Percentiles rank a stretch among this genome's conserved stretches.
Evolutionary conservation across 2,113 vertebrate genomes (phyloP).

Genomic region (Apistogramma diplotaenia): DNA sequence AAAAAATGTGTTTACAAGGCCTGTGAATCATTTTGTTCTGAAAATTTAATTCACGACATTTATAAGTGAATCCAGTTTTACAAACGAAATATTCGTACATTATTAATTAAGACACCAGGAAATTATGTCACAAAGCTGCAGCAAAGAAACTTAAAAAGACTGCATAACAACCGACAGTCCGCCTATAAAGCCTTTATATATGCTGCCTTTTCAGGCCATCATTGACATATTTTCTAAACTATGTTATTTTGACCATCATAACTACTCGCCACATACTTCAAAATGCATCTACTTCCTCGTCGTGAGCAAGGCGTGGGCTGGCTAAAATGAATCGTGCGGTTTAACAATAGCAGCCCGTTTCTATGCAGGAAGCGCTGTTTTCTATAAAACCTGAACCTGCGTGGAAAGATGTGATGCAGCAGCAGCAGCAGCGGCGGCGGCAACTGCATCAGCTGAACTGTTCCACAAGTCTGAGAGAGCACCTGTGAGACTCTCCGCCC

Average conservation of each 20-base stretch:
- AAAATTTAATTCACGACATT: too few relatives aligned
- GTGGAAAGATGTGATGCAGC: not conserved
- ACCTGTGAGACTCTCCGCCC: slow-evolving; percentile 15
- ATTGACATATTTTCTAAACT: too few relatives aligned
- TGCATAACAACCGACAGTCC: not conserved
- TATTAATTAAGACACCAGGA: not conserved
- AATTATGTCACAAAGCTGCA: not conserved
- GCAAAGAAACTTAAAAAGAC: not conserved
- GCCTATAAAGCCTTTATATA: not conserved
- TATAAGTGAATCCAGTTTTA: not conserved
- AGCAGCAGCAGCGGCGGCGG: not conserved
- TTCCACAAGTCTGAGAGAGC: not conserved
- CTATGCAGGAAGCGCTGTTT: not conserved
- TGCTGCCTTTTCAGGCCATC: too few relatives aligned
- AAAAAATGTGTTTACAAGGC: too few relatives aligned
- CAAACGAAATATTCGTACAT: not conserved
- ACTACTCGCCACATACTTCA: not conserved
- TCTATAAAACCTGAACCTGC: not conserved
- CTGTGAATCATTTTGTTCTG: too few relatives aligned
- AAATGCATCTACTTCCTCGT: not conserved
- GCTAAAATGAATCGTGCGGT: not conserved
- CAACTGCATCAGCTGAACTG: not conserved
- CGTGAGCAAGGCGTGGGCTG: not conserved
- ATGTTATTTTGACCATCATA: not conserved
- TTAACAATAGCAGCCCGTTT: not conserved